phyloP scores from a whole-genome alignment of 2,113 vertebrate species.

The Periophthalmus modestus region DNA sequence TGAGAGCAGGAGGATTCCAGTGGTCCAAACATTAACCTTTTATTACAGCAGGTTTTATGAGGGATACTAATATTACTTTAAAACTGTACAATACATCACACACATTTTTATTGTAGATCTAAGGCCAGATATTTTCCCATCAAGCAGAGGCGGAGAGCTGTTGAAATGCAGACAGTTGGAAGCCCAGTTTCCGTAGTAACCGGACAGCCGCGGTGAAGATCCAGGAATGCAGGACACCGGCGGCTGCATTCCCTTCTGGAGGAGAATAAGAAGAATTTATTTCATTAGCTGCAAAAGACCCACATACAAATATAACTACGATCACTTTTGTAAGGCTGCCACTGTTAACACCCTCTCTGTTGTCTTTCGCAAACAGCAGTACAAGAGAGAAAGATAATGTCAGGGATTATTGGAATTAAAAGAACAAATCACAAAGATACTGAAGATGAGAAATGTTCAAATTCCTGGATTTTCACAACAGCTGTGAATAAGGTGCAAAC shows the following conservation, averaged over 20 bases:
- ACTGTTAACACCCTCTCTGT: background rate
- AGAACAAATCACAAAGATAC: background rate
- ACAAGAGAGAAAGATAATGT: background rate
- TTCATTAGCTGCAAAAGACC: constrained; percentile 1
- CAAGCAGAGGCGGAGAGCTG: constrained; percentile 12
- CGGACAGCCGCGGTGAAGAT: constrained; percentile 32
- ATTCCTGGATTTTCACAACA: background rate
- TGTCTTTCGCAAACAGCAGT: background rate
- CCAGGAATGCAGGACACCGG: constrained; percentile 41
- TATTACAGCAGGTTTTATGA: too few species aligned
- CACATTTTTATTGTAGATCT: background rate
- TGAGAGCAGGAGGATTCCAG: too few species aligned
- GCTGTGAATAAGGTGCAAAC: background rate
- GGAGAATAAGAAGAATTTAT: constrained; percentile 15
- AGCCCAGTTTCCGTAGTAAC: constrained; percentile 51
- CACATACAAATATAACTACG: constrained; percentile 1
- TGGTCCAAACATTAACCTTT: too few species aligned
- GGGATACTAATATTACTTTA: too few species aligned
- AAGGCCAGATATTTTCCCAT: background rate
- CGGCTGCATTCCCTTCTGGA: constrained; percentile 28
- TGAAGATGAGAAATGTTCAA: background rate
- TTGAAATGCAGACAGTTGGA: constrained; percentile 51
- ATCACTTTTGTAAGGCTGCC: background rate
- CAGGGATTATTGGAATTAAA: background rate
- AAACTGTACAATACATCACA: background rate